Evolutionary conservation across 37 sponge, comb jelly and placozoan species (phyloP).

Genomic region (Oopsacas minuta): DNA sequence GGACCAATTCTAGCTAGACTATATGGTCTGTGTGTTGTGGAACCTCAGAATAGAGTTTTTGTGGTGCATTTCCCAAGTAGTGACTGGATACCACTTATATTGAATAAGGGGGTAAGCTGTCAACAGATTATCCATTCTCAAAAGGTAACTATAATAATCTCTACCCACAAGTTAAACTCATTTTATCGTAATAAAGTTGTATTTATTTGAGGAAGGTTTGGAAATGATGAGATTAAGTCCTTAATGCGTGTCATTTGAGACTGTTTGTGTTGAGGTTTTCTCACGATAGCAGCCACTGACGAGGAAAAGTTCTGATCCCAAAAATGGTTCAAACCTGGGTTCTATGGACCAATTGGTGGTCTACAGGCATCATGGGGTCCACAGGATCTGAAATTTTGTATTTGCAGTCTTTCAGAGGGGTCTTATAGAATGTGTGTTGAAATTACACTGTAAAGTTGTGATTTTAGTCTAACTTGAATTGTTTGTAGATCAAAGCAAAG

Average conservation of each 20-base stretch:
- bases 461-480: too few species aligned
- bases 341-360: too few species aligned
- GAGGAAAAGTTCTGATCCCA: not conserved
- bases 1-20: not conserved
- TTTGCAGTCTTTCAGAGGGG: too few species aligned
- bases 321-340: too few species aligned
- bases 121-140: not conserved
- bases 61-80: not conserved
- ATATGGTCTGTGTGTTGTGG: not conserved
- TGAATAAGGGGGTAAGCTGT: not conserved
- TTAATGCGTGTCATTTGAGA: constrained; percentile 17
- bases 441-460: too few species aligned
- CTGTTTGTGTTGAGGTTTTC: not conserved
- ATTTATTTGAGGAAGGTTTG: not conserved
- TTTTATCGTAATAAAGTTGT: not conserved
- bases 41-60: constrained; percentile 1
- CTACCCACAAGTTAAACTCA: not conserved
- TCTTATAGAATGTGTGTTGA: too few species aligned
- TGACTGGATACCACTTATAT: not conserved
- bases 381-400: too few species aligned
- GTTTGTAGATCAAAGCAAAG: not conserved
- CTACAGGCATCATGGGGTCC: too few species aligned
- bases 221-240: constrained; percentile 13
- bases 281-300: not conserved
- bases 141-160: not conserved